Percentiles rank a stretch among this genome's conserved stretches.
Conservation (phyloP, 1,140 invertebrate genomes). For the Paracyclopina nana region DNA sequence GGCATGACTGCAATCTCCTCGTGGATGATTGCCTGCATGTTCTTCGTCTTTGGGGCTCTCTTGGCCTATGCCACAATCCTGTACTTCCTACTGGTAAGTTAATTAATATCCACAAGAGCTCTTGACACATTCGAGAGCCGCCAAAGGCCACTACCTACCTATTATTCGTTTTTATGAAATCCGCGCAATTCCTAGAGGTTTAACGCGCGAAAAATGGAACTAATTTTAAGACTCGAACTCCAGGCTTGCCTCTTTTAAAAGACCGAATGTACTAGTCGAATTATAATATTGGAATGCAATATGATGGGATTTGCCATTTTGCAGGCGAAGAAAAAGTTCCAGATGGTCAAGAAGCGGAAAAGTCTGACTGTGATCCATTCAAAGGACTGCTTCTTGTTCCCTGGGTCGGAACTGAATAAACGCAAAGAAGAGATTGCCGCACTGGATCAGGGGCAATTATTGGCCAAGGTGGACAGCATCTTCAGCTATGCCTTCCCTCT, state of each 20-base stretch:
- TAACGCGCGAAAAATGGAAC: too few relatives aligned
- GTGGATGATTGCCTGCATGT: conserved; percentile 15
- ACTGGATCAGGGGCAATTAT: not conserved
- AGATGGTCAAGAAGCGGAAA: not conserved
- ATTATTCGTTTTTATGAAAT: too few relatives aligned
- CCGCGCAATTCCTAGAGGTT: too few relatives aligned
- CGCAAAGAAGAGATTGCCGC: not conserved
- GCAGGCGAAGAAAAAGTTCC: not conserved
- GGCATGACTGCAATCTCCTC: conserved; percentile 15
- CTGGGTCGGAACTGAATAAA: not conserved
- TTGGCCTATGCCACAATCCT: conserved; percentile 7
- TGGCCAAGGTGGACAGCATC: not conserved
- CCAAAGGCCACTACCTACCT: too few relatives aligned
- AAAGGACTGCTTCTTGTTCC: not conserved
- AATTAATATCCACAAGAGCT: too few relatives aligned
- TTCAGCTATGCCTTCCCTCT: conserved; percentile 10
- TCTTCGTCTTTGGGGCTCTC: conserved; percentile 12
- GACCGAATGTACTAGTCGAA: not conserved
- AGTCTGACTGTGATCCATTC: not conserved
- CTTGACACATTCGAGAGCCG: too few relatives aligned
- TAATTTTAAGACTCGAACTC: too few relatives aligned
- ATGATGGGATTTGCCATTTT: too few relatives aligned
- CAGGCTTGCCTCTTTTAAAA: not conserved
- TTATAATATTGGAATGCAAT: too few relatives aligned
- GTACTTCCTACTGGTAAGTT: conserved; percentile 10